phyloP scores from a whole-genome alignment of 1,140 invertebrate species.

The Samia ricini region DNA sequence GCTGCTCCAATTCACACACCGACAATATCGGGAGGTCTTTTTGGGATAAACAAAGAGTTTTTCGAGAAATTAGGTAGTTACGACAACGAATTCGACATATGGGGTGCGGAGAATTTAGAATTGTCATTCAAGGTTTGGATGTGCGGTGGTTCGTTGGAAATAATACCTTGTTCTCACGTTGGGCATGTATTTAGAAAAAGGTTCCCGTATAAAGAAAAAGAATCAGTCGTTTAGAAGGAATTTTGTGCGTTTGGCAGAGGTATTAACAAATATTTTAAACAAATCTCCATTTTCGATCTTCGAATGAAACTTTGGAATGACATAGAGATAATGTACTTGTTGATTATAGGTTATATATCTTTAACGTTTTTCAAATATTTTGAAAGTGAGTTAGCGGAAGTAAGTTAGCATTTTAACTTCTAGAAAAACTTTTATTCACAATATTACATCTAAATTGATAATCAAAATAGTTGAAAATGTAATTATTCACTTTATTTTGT shows the following conservation, averaged over 20 bases:
- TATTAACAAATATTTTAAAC: conserved; percentile 14
- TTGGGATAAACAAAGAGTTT: conserved; percentile 90
- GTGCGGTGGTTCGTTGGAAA: conserved; percentile 95
- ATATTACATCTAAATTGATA: no score
- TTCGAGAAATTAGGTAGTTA: conserved; percentile 93
- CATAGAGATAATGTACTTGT: not conserved
- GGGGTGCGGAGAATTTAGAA: conserved; percentile 97
- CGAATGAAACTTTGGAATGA: not conserved
- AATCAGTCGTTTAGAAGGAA: conserved; percentile 89
- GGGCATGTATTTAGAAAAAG: conserved; percentile 96
- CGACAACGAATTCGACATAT: conserved; percentile 85
- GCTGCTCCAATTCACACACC: conserved; percentile 73
- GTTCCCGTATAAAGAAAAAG: conserved; percentile 89
- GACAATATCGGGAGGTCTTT: conserved; percentile 95
- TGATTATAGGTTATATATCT: no score
- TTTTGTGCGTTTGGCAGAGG: conserved; percentile 87
- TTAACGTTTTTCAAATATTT: not conserved
- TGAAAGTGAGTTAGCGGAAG: no score
- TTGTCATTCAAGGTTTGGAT: conserved; percentile 96
- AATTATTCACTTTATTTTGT: no score
- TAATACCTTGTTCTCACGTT: conserved; percentile 95
- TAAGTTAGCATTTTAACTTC: no score
- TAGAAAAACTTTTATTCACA: no score
- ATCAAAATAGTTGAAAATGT: no score
- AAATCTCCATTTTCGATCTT: not conserved